These are phyloP conservation scores for Temnothorax nylanderi DNA, from an alignment of 1,140 invertebrate genomes.

Conservation along the genomic window DNA sequence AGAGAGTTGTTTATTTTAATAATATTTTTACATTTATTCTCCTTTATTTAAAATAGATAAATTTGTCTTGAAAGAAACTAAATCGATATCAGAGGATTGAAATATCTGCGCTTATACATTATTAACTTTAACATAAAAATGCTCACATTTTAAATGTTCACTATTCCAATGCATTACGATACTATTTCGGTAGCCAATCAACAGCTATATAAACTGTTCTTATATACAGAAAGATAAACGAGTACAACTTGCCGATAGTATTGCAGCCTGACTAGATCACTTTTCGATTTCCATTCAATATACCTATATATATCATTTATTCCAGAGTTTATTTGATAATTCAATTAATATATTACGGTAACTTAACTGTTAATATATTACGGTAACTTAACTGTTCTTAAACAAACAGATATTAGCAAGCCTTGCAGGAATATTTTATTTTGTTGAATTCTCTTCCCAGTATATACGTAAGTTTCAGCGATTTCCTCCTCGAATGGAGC, in stretches of 20 bases:
- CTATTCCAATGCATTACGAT: not conserved
- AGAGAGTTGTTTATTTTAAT: not conserved
- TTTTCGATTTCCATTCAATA: constrained; percentile 23
- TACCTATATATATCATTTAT: not conserved
- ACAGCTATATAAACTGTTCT: not conserved
- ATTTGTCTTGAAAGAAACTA: not conserved
- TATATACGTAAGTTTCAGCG: constrained; percentile 21
- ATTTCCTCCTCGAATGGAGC: not conserved
- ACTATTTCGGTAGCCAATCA: not conserved
- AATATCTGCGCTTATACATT: not conserved
- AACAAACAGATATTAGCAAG: not conserved
- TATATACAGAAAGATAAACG: constrained; percentile 31
- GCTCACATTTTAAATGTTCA: not conserved
- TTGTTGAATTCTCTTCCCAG: constrained; percentile 4
- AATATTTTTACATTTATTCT: not conserved
- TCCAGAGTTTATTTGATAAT: constrained; percentile 1
- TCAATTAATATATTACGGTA: constrained; percentile 25
- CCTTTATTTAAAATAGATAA: not conserved
- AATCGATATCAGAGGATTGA: not conserved
- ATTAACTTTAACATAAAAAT: not conserved
- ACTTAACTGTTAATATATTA: constrained; percentile 18
- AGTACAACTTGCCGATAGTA: constrained; percentile 1
- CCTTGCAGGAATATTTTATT: not conserved
- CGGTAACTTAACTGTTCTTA: not conserved
- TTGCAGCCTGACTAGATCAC: constrained; percentile 16